Evolutionary conservation across 2,888 invertebrate genomes (phyloP).

Genomic region (Ferdinandea cuprea): DNA sequence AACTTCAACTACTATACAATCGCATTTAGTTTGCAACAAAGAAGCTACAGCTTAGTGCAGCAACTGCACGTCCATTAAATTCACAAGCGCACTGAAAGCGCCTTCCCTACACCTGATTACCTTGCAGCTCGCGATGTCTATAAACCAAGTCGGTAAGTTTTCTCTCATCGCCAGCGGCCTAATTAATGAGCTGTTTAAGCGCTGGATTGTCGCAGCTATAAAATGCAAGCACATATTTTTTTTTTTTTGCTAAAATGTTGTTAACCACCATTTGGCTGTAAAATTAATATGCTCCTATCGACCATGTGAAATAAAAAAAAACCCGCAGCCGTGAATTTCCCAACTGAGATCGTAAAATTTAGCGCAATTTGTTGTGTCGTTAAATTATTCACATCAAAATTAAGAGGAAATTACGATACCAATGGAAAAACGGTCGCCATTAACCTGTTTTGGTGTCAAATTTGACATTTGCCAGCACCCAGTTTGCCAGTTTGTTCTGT

Average conservation of each 20-base stretch:
- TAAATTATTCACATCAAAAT: conserved; percentile 16
- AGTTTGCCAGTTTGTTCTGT: not conserved
- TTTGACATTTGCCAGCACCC: conserved; percentile 20
- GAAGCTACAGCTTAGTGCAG: conserved; percentile 31
- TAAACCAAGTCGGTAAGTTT: conserved; percentile 40
- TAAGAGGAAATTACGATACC: conserved; percentile 27
- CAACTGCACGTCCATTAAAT: conserved; percentile 36
- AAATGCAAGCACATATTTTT: too few species aligned
- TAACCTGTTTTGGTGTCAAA: conserved; percentile 46
- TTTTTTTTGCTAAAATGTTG: conserved; percentile 22
- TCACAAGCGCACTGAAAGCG: conserved; percentile 25
- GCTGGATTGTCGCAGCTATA: conserved; percentile 52
- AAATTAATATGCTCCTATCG: conserved; percentile 27
- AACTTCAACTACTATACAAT: conserved; percentile 30
- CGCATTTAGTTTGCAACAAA: conserved; percentile 60
- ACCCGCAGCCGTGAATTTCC: conserved; percentile 15
- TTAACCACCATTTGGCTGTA: conserved; percentile 37
- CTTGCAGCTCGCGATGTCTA: conserved; percentile 29
- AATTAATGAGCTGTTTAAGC: conserved; percentile 53
- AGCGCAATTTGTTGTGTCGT: conserved; percentile 14
- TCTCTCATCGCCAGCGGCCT: conserved; percentile 31
- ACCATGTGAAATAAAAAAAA: conserved; percentile 3
- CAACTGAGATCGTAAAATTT: conserved; percentile 3
- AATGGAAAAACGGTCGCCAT: conserved; percentile 33
- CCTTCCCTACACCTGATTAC: conserved; percentile 53